phyloP scores from a whole-genome alignment of 2,888 invertebrate species.

The Ganaspis brasiliensis region DNA sequence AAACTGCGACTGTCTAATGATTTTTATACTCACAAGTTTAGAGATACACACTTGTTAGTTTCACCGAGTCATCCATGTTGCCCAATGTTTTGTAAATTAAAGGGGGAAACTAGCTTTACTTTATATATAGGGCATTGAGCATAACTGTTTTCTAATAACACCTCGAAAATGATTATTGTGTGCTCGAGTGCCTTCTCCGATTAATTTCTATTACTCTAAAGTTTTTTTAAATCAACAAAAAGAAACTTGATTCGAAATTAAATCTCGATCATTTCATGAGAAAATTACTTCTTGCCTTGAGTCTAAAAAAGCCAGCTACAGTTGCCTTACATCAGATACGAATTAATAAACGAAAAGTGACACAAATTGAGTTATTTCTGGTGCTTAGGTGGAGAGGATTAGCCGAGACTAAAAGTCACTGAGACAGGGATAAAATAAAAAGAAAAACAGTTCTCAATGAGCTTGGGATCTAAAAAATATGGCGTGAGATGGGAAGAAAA shows the following conservation, averaged over 20 bases:
- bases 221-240: neutral
- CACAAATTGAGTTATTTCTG: slow-evolving; percentile 5
- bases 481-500: slow-evolving; percentile 13
- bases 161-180: neutral
- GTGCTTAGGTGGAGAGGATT: neutral
- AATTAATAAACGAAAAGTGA: slow-evolving; percentile 3
- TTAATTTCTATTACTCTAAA: neutral
- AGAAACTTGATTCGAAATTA: neutral
- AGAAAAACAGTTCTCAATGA: slow-evolving; percentile 1
- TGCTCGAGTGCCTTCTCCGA: neutral
- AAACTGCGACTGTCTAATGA: too few species aligned
- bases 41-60: neutral
- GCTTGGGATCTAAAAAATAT: slow-evolving; percentile 17
- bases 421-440: neutral
- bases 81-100: neutral
- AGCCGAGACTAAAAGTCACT: neutral
- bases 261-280: neutral
- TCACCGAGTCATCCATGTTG: neutral
- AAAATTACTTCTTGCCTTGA: neutral
- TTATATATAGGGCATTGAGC: neutral
- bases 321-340: neutral
- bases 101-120: neutral
- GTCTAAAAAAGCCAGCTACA: neutral
- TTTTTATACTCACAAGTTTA: too few species aligned
- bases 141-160: slow-evolving; percentile 11